phyloP scores from a whole-genome alignment of 2,888 invertebrate genomes.

The Caenorhabditis macrosperma region DNA sequence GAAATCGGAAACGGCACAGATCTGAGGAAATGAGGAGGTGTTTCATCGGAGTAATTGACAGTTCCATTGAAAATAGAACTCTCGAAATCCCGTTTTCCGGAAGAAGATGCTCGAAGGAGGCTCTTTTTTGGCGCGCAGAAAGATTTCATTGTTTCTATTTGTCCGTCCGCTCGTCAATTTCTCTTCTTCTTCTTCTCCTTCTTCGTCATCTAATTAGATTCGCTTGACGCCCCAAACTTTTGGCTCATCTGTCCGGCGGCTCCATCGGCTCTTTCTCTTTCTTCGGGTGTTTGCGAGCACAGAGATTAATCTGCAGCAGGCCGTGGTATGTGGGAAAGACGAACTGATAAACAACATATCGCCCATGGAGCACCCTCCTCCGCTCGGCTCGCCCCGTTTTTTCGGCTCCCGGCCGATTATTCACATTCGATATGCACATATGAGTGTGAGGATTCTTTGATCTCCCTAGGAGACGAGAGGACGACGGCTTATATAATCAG shows the following conservation, averaged over 20 bases:
- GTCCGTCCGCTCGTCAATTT: not conserved
- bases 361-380: not conserved
- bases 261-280: not conserved
- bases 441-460: conserved; percentile 15
- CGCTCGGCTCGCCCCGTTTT: not conserved
- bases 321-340: not conserved
- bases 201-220: conserved; percentile 14
- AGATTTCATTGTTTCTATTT: conserved; percentile 8
- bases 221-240: conserved; percentile 14
- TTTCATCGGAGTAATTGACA: not conserved
- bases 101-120: not conserved
- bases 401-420: not conserved
- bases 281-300: conserved; percentile 5
- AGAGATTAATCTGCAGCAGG: conserved; percentile 30
- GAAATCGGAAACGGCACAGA: too few species aligned
- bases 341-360: conserved; percentile 34
- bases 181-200: not conserved
- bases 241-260: not conserved
- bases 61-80: not conserved
- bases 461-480: not conserved
- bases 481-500: conserved; percentile 9
- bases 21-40: too few species aligned
- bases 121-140: not conserved
- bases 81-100: not conserved
- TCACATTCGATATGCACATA: not conserved